A percentile compares a stretch with the other conserved stretches of the same genome.
Conservation (phyloP, 2,797 vertebrate genomes). For the Lepilemur ruficaudatus region DNA sequence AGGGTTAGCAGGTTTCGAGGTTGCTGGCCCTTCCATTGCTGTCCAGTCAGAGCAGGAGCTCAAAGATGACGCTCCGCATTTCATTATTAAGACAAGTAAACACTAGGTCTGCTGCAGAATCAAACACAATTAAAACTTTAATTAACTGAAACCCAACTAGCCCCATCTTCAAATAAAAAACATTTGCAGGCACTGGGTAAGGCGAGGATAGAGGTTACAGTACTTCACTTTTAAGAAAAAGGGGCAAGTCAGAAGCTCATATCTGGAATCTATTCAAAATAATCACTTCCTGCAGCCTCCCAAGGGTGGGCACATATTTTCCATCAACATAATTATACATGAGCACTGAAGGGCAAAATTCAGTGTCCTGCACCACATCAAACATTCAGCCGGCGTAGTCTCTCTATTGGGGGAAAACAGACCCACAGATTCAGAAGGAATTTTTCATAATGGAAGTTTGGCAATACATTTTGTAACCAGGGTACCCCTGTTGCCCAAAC, state of each 20-base stretch:
- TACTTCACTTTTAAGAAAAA: neutral
- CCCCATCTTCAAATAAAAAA: constrained; percentile 42
- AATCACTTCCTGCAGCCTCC: neutral
- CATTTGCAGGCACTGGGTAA: neutral
- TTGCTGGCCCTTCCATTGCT: neutral
- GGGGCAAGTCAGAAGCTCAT: neutral
- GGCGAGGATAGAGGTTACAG: neutral
- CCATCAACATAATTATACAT: neutral
- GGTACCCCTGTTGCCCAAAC: neutral
- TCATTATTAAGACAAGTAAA: constrained; percentile 62
- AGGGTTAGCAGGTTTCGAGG: neutral
- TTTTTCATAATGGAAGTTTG: neutral
- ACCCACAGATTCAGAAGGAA: neutral
- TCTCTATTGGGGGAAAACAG: neutral
- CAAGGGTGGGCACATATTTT: neutral
- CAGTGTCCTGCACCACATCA: fast-evolving
- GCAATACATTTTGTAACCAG: neutral
- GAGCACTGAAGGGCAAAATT: neutral
- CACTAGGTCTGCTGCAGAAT: constrained; percentile 52
- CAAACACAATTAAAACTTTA: constrained; percentile 82
- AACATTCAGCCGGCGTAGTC: neutral
- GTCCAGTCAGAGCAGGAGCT: neutral
- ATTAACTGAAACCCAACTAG: constrained; percentile 61
- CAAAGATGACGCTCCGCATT: neutral
- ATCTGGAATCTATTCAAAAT: neutral